Percentiles rank a stretch among this genome's conserved stretches.
phyloP scores from a whole-genome alignment of 2,888 invertebrate species.

The Melolontha melolontha region DNA sequence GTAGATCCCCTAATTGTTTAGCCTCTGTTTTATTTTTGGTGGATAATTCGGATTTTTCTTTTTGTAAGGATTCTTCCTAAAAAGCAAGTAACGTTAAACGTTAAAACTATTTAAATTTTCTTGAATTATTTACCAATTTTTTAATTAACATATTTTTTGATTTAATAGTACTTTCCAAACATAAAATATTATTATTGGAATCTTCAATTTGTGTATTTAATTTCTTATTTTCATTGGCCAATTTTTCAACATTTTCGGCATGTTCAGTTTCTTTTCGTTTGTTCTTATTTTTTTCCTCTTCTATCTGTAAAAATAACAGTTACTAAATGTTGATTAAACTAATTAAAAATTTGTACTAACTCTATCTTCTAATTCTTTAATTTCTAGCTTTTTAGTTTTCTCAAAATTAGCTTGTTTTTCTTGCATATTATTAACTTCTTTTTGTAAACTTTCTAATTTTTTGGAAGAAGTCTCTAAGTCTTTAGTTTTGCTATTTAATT shows the following conservation, averaged over 20 bases:
- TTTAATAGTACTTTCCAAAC: constrained; percentile 43
- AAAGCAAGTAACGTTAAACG: constrained; percentile 4
- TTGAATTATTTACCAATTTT: constrained; percentile 68
- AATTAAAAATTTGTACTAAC: constrained; percentile 60
- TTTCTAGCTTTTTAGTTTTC: constrained; percentile 71
- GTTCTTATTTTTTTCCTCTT: constrained; percentile 58
- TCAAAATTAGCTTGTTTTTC: constrained; percentile 65
- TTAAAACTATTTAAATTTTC: not conserved
- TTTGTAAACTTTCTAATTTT: constrained; percentile 36
- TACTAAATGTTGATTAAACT: not conserved
- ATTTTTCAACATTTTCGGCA: constrained; percentile 66
- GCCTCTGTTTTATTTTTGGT: constrained; percentile 47
- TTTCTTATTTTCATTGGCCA: constrained; percentile 69
- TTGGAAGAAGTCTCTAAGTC: constrained; percentile 53
- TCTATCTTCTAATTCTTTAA: constrained; percentile 72
- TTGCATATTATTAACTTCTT: constrained; percentile 21
- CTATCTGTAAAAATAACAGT: constrained; percentile 56
- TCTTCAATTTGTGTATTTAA: constrained; percentile 72
- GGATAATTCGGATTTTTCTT: constrained; percentile 45
- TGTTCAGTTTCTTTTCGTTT: constrained; percentile 65
- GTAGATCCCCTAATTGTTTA: constrained; percentile 60
- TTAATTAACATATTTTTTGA: constrained; percentile 73
- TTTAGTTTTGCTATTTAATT: constrained; percentile 72
- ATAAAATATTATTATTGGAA: constrained; percentile 70
- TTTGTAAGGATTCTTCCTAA: constrained; percentile 49